Conservation (phyloP, 2,797 vertebrate species). For the Xenopus petersii region DNA sequence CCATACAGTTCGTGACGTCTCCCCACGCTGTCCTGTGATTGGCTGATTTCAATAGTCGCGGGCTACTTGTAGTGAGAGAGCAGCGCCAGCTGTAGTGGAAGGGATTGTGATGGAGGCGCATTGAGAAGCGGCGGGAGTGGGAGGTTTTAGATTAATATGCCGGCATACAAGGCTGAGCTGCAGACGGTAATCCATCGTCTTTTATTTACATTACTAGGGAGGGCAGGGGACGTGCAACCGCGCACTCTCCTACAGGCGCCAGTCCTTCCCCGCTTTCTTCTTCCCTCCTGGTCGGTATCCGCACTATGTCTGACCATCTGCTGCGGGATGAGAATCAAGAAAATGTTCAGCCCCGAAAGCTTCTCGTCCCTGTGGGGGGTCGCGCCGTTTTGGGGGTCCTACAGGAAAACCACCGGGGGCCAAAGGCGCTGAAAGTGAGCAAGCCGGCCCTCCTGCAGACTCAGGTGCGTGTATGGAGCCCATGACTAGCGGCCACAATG, state of each 20-base stretch:
- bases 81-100: conserved; percentile 13
- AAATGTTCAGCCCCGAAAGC: conserved; percentile 68
- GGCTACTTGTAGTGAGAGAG: conserved; percentile 90
- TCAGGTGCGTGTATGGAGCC: conserved; percentile 6
- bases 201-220: background rate
- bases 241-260: background rate
- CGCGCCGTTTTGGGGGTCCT: conserved; percentile 76
- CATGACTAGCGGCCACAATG: background rate
- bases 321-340: conserved; percentile 77
- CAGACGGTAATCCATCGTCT: background rate
- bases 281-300: background rate
- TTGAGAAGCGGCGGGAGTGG: background rate
- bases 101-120: background rate
- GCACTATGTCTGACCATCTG: conserved; percentile 36
- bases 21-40: conserved; percentile 64
- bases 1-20: conserved; percentile 50
- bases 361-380: conserved; percentile 17
- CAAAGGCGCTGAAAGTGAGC: conserved; percentile 57
- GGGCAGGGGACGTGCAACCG: background rate
- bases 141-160: background rate
- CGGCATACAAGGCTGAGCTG: background rate
- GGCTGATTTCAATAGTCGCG: conserved; percentile 97
- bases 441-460: background rate
- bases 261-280: background rate
- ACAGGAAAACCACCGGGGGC: conserved; percentile 67